These are phyloP conservation scores for Cyclophora punctaria DNA, from an alignment of 2,888 invertebrate genomes.

Conservation along the genomic window DNA sequence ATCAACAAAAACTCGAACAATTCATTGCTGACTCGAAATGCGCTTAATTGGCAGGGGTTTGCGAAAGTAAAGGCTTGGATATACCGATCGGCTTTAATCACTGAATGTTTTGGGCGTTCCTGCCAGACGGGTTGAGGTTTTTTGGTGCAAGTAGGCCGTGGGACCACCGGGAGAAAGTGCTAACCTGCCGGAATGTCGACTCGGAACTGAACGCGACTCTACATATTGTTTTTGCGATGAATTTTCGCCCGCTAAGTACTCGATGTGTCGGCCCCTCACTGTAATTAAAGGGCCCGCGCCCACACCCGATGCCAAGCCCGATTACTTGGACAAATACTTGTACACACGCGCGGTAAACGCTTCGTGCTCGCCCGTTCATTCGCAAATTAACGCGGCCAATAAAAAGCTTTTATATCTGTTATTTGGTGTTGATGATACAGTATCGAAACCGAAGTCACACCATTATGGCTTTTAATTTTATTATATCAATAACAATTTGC, in stretches of 20 bases:
- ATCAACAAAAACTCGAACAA: constrained; percentile 29
- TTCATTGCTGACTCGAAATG: constrained; percentile 15
- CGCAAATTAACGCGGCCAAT: constrained; percentile 14
- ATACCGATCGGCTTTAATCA: constrained; percentile 59
- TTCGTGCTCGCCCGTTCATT: constrained; percentile 2
- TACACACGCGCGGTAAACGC: background rate
- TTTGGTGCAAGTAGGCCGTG: constrained; percentile 57
- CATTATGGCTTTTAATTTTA: constrained; percentile 12
- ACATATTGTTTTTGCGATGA: constrained; percentile 44
- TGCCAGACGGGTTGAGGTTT: constrained; percentile 46
- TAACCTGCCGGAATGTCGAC: constrained; percentile 29
- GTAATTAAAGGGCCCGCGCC: constrained; percentile 47
- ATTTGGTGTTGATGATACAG: constrained; percentile 5
- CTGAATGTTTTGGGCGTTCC: constrained; percentile 66
- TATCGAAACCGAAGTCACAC: constrained; percentile 6
- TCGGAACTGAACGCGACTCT: constrained; percentile 45
- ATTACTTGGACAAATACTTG: constrained; percentile 3
- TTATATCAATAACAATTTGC: constrained; percentile 10
- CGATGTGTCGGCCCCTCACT: constrained; percentile 19
- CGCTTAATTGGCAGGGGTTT: constrained; percentile 52
- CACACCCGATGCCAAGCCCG: constrained; percentile 8
- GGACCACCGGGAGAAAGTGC: constrained; percentile 67
- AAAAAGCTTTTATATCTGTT: constrained; percentile 14
- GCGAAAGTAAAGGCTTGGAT: constrained; percentile 54
- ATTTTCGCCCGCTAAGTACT: constrained; percentile 48